Conservation (phyloP, 1,140 invertebrate species). For the Antheraea pernyi region DNA sequence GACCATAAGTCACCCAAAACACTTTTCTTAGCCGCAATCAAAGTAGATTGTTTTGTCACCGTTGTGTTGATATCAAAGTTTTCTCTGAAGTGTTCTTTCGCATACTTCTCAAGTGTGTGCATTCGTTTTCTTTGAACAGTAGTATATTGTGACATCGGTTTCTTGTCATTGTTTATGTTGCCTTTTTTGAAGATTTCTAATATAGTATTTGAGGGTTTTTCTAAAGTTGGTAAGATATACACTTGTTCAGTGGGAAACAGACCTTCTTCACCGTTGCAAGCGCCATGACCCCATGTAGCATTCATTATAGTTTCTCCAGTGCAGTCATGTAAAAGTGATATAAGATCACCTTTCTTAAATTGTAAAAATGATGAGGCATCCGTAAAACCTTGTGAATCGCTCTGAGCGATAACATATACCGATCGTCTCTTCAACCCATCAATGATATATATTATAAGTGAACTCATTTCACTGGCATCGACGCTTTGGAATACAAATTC, state of each 20-base stretch:
- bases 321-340: conserved; percentile 87
- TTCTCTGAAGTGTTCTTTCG: conserved; percentile 89
- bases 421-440: conserved; percentile 93
- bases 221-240: conserved; percentile 91
- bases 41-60: conserved; percentile 82
- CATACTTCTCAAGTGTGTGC: conserved; percentile 91
- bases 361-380: conserved; percentile 80
- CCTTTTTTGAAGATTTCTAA: conserved; percentile 81
- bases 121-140: conserved; percentile 83
- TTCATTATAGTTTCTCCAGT: conserved; percentile 88
- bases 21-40: conserved; percentile 81
- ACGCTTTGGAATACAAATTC: conserved; percentile 94
- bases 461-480: conserved; percentile 92
- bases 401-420: conserved; percentile 88
- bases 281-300: conserved; percentile 87
- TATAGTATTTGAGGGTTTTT: conserved; percentile 83
- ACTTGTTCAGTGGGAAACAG: conserved; percentile 93
- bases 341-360: conserved; percentile 91
- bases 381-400: conserved; percentile 82
- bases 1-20: conserved; percentile 87
- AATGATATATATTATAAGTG: conserved; percentile 91
- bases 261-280: conserved; percentile 85
- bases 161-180: conserved; percentile 67
- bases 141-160: conserved; percentile 70
- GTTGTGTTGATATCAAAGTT: conserved; percentile 74